These are phyloP conservation scores for Tenrec ecaudatus DNA, from an alignment of 2,113 vertebrate genomes.

Conservation along the genomic window DNA sequence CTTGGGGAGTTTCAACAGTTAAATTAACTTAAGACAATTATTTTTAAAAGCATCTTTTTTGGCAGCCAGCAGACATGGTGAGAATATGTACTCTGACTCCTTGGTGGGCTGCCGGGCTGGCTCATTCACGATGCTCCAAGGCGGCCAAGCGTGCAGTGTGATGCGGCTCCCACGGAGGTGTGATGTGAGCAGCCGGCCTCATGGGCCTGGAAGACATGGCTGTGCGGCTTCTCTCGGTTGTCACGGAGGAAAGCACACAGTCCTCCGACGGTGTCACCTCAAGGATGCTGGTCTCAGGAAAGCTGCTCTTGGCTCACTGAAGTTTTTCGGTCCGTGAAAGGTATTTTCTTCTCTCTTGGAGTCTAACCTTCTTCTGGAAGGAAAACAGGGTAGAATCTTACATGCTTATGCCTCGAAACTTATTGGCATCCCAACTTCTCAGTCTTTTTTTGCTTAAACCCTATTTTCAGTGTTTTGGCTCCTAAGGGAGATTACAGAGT, in stretches of 20 bases:
- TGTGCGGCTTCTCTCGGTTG: neutral
- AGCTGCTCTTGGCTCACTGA: slow-evolving; percentile 47
- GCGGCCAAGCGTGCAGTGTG: neutral
- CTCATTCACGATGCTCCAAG: fast-evolving
- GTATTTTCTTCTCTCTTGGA: neutral
- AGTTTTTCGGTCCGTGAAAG: slow-evolving; percentile 30
- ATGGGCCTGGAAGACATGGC: neutral
- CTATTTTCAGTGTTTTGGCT: neutral
- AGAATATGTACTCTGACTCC: neutral
- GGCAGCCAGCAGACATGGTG: neutral
- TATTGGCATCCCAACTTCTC: neutral
- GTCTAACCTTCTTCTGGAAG: slow-evolving; percentile 40
- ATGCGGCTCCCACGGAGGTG: neutral
- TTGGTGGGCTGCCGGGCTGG: slow-evolving; percentile 13
- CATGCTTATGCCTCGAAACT: neutral
- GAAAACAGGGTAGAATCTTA: slow-evolving; percentile 13
- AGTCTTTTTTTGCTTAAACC: too few relatives aligned
- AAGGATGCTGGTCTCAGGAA: slow-evolving; percentile 14
- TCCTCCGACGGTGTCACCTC: slow-evolving; percentile 22
- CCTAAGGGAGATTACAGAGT: neutral
- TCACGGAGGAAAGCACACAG: neutral
- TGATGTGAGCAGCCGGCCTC: slow-evolving; percentile 27
- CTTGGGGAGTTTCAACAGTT: neutral
- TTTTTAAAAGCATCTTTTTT: slow-evolving; percentile 1
- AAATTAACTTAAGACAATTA: slow-evolving; percentile 25